Conservation (phyloP, 2,797 vertebrate species). For the Sebastes trivittatus region DNA sequence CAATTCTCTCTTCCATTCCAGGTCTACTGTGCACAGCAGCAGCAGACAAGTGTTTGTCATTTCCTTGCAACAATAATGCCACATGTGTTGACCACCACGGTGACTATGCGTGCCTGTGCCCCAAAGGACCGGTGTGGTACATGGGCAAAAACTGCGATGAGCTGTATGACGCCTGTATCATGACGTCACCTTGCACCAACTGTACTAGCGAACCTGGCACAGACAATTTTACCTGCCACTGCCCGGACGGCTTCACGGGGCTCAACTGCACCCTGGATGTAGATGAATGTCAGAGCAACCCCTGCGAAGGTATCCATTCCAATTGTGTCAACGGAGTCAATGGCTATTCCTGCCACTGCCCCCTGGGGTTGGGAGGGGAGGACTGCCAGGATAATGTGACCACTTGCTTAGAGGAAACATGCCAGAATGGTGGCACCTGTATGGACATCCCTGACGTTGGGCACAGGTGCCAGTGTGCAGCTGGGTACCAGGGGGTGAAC, state of each 20-base stretch:
- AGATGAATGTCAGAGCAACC: slow-evolving; percentile 80
- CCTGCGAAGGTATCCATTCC: slow-evolving; percentile 76
- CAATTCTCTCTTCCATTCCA: slow-evolving; percentile 9
- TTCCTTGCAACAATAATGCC: slow-evolving; percentile 85
- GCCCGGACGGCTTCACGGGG: slow-evolving; percentile 73
- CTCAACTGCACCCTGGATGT: slow-evolving; percentile 67
- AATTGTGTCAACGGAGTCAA: slow-evolving; percentile 72
- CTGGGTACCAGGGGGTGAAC: slow-evolving; percentile 79
- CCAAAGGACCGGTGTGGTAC: slow-evolving; percentile 71
- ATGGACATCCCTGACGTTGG: slow-evolving; percentile 58
- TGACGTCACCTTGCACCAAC: slow-evolving; percentile 65
- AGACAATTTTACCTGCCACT: slow-evolving; percentile 78
- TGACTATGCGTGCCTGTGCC: slow-evolving; percentile 85
- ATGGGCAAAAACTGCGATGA: slow-evolving; percentile 82
- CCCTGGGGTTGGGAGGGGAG: slow-evolving; percentile 62
- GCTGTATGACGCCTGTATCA: slow-evolving; percentile 81
- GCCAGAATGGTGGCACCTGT: slow-evolving; percentile 86
- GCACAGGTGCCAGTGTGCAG: slow-evolving; percentile 80
- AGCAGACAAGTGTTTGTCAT: slow-evolving; percentile 81
- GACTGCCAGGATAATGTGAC: slow-evolving; percentile 75
- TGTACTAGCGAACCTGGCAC: slow-evolving; percentile 78
- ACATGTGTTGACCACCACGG: slow-evolving; percentile 77
- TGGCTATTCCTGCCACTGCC: slow-evolving; percentile 84
- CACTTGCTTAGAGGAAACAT: slow-evolving; percentile 80
- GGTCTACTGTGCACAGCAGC: slow-evolving; percentile 75